phyloP scores from a whole-genome alignment of 2,888 invertebrate genomes.

The Bugula neritina region DNA sequence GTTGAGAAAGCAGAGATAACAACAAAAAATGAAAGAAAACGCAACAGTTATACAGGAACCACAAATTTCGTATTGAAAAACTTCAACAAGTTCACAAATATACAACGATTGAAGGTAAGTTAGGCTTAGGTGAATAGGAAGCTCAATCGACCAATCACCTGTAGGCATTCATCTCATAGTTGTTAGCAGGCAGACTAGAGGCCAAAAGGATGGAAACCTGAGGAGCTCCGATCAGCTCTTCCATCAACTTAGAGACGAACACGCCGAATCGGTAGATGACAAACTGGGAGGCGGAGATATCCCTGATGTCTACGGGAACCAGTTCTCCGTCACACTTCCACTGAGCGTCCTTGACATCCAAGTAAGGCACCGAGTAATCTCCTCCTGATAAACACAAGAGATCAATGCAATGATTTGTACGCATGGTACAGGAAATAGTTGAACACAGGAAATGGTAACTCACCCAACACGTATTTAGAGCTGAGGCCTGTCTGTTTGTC shows the following conservation, averaged over 20 bases:
- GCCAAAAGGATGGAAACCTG: slow-evolving; percentile 47
- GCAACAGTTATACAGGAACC: no score
- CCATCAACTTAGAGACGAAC: slow-evolving; percentile 43
- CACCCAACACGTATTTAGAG: slow-evolving; percentile 8
- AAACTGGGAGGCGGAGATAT: slow-evolving; percentile 44
- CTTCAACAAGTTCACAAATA: no score
- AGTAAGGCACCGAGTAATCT: slow-evolving; percentile 43
- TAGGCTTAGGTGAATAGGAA: no score
- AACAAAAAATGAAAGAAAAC: no score
- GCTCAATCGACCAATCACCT: no score
- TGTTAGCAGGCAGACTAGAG: slow-evolving; percentile 46
- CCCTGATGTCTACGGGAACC: slow-evolving; percentile 40
- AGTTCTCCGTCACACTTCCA: slow-evolving; percentile 45
- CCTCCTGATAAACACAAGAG: slow-evolving; percentile 36
- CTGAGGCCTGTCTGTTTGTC: slow-evolving; percentile 35
- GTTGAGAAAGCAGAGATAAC: no score
- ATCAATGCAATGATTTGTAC: no score
- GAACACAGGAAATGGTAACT: no score
- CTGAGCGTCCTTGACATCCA: slow-evolving; percentile 50
- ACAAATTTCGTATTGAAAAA: no score
- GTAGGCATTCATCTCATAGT: slow-evolving; percentile 41
- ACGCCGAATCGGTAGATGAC: slow-evolving; percentile 49
- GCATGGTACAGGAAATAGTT: no score
- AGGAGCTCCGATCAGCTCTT: slow-evolving; percentile 37
- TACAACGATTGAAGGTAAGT: no score